Evolutionary conservation across 2,888 invertebrate genomes (phyloP).

Genomic region (Leptodirus hochenwartii): DNA sequence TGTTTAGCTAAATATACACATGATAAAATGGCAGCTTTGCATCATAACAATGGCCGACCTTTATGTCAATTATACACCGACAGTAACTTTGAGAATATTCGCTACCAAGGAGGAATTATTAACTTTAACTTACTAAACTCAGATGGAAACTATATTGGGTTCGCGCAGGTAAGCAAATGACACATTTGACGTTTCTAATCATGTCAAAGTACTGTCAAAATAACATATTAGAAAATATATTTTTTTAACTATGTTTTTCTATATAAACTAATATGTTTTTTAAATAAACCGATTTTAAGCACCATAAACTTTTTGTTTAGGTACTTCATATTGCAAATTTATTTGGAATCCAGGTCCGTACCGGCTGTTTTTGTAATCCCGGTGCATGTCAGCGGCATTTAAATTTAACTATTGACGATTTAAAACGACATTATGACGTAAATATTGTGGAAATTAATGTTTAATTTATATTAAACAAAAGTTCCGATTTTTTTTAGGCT

Average conservation of each 20-base stretch:
- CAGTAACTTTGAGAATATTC: constrained; percentile 39
- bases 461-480: no score
- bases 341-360: constrained; percentile 69
- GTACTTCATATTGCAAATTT: constrained; percentile 78
- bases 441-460: constrained; percentile 12
- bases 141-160: constrained; percentile 70
- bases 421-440: constrained; percentile 59
- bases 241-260: no score
- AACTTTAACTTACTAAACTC: constrained; percentile 72
- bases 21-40: constrained; percentile 37
- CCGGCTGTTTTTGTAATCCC: constrained; percentile 94
- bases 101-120: constrained; percentile 67
- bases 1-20: constrained; percentile 56
- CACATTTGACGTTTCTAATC: not conserved
- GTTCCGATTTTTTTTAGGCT: constrained; percentile 33
- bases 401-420: constrained; percentile 42
- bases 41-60: constrained; percentile 53
- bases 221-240: no score
- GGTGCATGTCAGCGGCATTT: constrained; percentile 82
- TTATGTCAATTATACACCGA: constrained; percentile 58
- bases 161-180: constrained; percentile 48
- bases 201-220: constrained; percentile 2
- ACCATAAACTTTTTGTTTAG: constrained; percentile 27
- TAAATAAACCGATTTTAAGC: constrained; percentile 6
- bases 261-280: constrained; percentile 9